These are phyloP conservation scores for Sandelia bainsii DNA, from an alignment of 2,797 vertebrate genomes.

Conservation along the genomic window DNA sequence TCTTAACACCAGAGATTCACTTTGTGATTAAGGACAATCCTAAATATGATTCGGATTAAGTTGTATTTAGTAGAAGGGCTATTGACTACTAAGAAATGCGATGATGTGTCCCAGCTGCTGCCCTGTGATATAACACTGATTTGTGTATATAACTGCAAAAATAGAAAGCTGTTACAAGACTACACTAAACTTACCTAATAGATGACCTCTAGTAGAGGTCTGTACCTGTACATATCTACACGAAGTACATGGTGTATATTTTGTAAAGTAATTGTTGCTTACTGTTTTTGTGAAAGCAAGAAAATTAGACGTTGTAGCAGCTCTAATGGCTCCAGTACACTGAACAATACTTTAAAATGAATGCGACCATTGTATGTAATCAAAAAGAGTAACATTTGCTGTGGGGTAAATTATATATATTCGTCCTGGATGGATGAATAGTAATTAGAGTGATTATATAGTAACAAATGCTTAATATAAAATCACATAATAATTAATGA, in stretches of 20 bases:
- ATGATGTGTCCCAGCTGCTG: constrained; percentile 12
- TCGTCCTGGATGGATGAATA: constrained; percentile 1
- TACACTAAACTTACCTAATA: not conserved
- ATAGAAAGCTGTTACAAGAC: not conserved
- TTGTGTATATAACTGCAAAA: not conserved
- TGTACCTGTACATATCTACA: not conserved
- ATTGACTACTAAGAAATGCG: constrained; percentile 10
- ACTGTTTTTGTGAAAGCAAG: constrained; percentile 17
- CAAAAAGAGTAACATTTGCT: constrained; percentile 2
- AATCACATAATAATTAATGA: not conserved
- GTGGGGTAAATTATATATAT: not conserved
- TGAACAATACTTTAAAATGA: not conserved
- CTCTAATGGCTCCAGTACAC: not conserved
- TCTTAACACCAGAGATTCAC: not conserved
- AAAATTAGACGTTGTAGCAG: constrained; percentile 10
- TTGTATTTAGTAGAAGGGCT: constrained; percentile 4
- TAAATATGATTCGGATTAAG: constrained; percentile 44
- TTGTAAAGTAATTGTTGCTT: not conserved
- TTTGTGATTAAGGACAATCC: constrained; percentile 21
- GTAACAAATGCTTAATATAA: not conserved
- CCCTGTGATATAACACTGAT: constrained; percentile 35
- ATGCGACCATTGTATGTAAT: not conserved
- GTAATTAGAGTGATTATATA: constrained; percentile 1
- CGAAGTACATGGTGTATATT: not conserved
- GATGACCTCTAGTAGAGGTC: not conserved